phyloP scores from a whole-genome alignment of 2,797 vertebrate genomes.

The Trachops cirrhosus region DNA sequence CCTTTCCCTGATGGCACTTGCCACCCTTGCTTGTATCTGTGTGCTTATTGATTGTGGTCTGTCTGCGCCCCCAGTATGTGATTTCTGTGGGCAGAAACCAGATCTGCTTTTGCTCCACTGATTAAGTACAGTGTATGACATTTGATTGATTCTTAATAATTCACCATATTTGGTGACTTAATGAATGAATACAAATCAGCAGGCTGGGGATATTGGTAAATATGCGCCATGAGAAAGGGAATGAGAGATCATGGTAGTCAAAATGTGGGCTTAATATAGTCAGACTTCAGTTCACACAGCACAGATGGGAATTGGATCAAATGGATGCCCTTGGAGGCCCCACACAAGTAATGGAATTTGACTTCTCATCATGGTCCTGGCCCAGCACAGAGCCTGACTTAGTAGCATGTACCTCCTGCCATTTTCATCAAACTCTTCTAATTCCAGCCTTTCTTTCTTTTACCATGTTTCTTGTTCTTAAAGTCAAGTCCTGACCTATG shows the following conservation, averaged over 20 bases:
- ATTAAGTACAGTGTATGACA: neutral
- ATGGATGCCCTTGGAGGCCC: neutral
- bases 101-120: neutral
- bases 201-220: neutral
- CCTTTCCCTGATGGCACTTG: neutral
- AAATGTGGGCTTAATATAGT: neutral
- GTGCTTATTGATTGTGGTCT: neutral
- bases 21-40: neutral
- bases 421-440: neutral
- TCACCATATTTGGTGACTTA: neutral
- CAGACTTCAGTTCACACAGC: neutral
- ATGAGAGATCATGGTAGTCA: neutral
- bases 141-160: neutral
- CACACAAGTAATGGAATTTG: neutral
- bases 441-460: neutral
- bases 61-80: neutral
- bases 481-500: neutral
- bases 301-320: neutral
- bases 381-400: neutral
- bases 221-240: neutral
- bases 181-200: neutral
- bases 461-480: neutral
- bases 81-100: neutral
- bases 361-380: neutral
- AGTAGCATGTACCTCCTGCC: rapidly evolving